A percentile compares a stretch with the other conserved stretches of the same genome.
Conservation (phyloP, 2,797 vertebrate genomes). For the Halcyon chelicuti region DNA sequence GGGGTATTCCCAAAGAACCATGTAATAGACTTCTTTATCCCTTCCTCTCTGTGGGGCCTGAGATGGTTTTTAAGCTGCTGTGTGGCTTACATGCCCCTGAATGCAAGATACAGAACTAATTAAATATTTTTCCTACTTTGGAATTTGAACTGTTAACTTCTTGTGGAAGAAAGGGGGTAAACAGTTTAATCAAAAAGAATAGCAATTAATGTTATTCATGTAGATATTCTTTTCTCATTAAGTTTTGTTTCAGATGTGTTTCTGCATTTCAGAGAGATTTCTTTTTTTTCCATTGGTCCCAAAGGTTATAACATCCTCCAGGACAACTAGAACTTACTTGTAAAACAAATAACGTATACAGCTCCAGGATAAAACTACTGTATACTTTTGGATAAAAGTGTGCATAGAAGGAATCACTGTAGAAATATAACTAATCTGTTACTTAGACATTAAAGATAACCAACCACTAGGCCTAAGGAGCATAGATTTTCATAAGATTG, state of each 20-base stretch:
- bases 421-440: background rate
- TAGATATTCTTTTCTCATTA: background rate
- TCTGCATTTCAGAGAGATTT: background rate
- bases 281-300: background rate
- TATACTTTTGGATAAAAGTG: background rate
- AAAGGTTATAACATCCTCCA: background rate
- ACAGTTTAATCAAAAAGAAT: background rate
- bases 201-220: background rate
- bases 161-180: background rate
- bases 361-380: background rate
- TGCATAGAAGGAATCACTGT: background rate
- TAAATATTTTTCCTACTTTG: background rate
- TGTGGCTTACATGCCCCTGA: background rate
- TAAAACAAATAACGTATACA: background rate
- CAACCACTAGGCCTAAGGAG: background rate
- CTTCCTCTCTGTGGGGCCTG: background rate
- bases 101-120: background rate
- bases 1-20: background rate
- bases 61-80: slow-evolving; percentile 10
- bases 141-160: background rate
- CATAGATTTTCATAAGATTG: background rate
- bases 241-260: background rate
- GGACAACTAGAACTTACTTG: background rate
- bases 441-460: slow-evolving; percentile 11
- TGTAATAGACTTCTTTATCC: slow-evolving; percentile 9